Base-by-base conservation (phyloP, 1,140 invertebrate species). In the Penaeus indicus region DNA sequence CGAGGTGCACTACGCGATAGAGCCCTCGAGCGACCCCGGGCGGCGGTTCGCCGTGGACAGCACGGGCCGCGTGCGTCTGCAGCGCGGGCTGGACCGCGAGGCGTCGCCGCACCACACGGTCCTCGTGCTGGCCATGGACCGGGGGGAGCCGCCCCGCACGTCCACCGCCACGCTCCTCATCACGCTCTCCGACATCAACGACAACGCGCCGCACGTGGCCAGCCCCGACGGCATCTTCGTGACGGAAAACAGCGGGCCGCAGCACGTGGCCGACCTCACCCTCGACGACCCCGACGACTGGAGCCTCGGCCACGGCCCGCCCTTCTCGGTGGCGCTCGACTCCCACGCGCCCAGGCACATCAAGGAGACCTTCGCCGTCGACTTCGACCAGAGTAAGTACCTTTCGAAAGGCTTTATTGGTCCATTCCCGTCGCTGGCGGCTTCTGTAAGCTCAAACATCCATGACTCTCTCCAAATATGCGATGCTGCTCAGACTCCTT, bases 101-200 rank as follows among this genome's bases (percentile, higher is more conserved):
- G 95, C 95, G 0, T 94, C 96, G 79, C 95, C 95, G 91, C 96
- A 96, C 91, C 98, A 98, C 92, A 94, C 95, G 77, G 92, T 99
- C 4, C 97, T 97, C 91, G 96, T 99, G 69, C 96, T 96, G 0
- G 98, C 97, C 0, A 94, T 94, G 47, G 98, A 99, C 93, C 92
- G 97, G 27, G 97, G 96, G 21, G 97, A 97, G 92, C 95, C 96
- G 86, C 93, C 96, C 0, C 94, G 95, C 91, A 94, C 95, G 91
- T 94, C 96, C 0, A 95, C 96, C 0, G 96, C 96, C 0, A 96
- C 95, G 86, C 93, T 98, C 0, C 97, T 95, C 0, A 95, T 98
- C 5, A 96, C 96, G 78, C 94, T 98, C 1, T 97, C 96, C 0
- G 97, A 98, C 92, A 96, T 98, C 38, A 98, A 98, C 92, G 97